A percentile compares a stretch with the other conserved stretches of the same genome.
Evolutionary conservation across 1,140 invertebrate species (phyloP).

Genomic region (Pseudomyrmex flavicornis): DNA sequence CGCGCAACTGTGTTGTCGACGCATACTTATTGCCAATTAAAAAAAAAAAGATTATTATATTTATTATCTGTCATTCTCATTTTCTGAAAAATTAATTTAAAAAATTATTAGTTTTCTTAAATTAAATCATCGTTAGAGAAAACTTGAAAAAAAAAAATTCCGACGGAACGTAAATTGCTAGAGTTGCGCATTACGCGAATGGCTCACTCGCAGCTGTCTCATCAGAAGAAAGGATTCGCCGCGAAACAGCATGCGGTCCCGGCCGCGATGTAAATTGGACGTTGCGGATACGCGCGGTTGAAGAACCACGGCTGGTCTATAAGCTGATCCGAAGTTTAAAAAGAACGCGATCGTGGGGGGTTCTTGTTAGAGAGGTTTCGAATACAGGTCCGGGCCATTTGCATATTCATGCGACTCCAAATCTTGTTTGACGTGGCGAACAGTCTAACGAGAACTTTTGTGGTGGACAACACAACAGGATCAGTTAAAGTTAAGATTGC

Average conservation of each 20-base stretch:
- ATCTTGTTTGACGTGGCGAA: slow-evolving; percentile 48
- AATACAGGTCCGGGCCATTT: slow-evolving; percentile 57
- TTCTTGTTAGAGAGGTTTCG: slow-evolving; percentile 64
- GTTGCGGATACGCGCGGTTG: slow-evolving; percentile 33
- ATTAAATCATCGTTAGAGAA: background rate
- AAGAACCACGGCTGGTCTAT: slow-evolving; percentile 30
- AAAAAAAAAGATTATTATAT: background rate
- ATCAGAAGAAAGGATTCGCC: background rate
- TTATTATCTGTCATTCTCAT: too few relatives aligned
- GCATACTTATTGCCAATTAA: background rate
- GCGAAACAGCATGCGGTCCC: slow-evolving; percentile 9
- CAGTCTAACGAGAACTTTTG: slow-evolving; percentile 7
- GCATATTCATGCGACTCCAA: slow-evolving; percentile 72
- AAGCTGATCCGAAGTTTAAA: slow-evolving; percentile 49
- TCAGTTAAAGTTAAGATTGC: background rate
- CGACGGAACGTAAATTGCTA: background rate
- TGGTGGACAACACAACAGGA: background rate
- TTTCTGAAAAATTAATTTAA: background rate
- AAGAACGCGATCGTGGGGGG: slow-evolving; percentile 61
- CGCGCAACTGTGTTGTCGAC: background rate
- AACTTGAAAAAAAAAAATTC: background rate
- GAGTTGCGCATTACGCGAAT: background rate
- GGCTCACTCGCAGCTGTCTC: background rate
- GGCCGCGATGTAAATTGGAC: slow-evolving; percentile 58
- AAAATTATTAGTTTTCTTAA: background rate